Conservation (phyloP, 2,888 invertebrate species). For the Pachydiplax longipennis region DNA sequence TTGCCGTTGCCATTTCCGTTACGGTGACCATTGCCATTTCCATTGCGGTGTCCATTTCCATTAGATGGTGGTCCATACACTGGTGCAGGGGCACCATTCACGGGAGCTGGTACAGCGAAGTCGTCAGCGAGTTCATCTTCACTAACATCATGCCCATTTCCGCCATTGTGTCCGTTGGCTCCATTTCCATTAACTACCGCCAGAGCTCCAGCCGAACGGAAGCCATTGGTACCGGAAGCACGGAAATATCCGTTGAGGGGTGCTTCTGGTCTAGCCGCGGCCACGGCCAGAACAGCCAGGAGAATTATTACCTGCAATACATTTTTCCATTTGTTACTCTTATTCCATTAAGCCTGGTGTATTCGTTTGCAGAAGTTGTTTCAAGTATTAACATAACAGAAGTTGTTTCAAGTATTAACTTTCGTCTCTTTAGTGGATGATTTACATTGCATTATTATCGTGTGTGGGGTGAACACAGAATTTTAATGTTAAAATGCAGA, state of each 20-base stretch:
- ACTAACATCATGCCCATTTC: neutral
- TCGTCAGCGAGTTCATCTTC: neutral
- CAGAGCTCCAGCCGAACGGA: neutral
- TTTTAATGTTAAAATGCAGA: no score
- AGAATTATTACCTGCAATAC: neutral
- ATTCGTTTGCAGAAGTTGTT: no score
- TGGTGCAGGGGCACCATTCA: slow-evolving; percentile 23
- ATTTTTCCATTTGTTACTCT: no score
- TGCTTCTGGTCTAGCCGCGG: slow-evolving; percentile 55
- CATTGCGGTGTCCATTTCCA: neutral
- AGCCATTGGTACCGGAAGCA: neutral
- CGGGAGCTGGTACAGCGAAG: neutral
- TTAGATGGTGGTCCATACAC: neutral
- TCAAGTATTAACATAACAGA: no score
- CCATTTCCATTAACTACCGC: neutral
- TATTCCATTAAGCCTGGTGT: no score
- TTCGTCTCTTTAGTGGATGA: no score
- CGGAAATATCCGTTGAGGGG: slow-evolving; percentile 49
- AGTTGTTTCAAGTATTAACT: no score
- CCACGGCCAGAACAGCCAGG: slow-evolving; percentile 51
- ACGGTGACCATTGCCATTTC: neutral
- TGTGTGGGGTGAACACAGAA: no score
- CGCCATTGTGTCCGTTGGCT: neutral
- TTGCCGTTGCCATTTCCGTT: neutral
- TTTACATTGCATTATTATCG: no score